Conservation (phyloP, 1,140 invertebrate species). For the Cydia pomonella region DNA sequence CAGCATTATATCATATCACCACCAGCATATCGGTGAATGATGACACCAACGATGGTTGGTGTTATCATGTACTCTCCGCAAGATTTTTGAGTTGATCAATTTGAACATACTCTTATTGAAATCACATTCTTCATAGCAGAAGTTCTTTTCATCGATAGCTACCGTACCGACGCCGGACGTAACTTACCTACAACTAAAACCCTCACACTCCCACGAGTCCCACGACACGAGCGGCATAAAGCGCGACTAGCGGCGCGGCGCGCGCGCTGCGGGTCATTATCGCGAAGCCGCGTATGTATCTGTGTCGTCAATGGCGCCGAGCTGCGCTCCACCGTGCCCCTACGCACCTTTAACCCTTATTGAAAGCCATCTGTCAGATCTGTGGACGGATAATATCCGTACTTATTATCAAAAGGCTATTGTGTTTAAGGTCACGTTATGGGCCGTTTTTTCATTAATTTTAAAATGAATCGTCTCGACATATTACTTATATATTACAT, state of each 20-base stretch:
- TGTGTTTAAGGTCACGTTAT: not conserved
- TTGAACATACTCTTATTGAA: too few relatives aligned
- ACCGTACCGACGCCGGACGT: too few relatives aligned
- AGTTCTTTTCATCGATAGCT: too few relatives aligned
- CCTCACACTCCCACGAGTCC: not conserved
- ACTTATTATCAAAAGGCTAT: not conserved
- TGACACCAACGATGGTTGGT: too few relatives aligned
- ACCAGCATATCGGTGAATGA: too few relatives aligned
- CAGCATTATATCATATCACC: too few relatives aligned
- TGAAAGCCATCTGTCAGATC: not conserved
- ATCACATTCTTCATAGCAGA: too few relatives aligned
- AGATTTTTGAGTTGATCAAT: too few relatives aligned
- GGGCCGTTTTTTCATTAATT: not conserved
- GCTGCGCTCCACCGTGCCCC: constrained; percentile 15
- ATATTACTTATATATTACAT: too few relatives aligned
- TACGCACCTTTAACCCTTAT: constrained; percentile 8
- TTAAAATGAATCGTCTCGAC: not conserved
- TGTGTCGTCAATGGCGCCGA: constrained; percentile 13
- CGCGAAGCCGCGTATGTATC: constrained; percentile 2
- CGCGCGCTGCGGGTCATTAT: constrained; percentile 14
- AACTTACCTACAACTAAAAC: too few relatives aligned
- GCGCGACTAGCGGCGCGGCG: not conserved
- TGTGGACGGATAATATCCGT: not conserved
- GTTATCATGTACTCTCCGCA: too few relatives aligned
- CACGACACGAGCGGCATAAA: not conserved